Evolutionary conservation across 1,140 invertebrate species (phyloP).

Genomic region (Cotesia typhae): DNA sequence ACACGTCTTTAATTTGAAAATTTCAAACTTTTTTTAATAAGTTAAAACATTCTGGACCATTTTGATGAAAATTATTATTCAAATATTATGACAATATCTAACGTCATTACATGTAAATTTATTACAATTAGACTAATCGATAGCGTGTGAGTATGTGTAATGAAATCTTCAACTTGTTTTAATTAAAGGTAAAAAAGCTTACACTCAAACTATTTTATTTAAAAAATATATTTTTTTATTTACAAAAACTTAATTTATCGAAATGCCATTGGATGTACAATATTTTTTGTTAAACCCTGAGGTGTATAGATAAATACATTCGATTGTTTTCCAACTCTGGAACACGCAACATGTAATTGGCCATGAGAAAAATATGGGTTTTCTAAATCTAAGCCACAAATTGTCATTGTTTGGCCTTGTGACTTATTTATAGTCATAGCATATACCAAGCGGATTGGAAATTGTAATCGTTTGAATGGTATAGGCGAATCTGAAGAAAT

Average conservation of each 20-base stretch:
- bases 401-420: slow-evolving; percentile 64
- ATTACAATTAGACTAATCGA: too few relatives aligned
- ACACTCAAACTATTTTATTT: too few relatives aligned
- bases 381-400: slow-evolving; percentile 57
- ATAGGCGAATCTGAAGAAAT: slow-evolving; percentile 58
- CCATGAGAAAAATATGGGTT: slow-evolving; percentile 58
- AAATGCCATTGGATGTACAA: slow-evolving; percentile 49
- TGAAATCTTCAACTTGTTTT: too few relatives aligned
- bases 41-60: too few relatives aligned
- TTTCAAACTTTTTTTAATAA: too few relatives aligned
- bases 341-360: slow-evolving; percentile 62
- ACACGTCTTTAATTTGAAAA: too few relatives aligned
- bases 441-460: slow-evolving; percentile 64
- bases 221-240: too few relatives aligned
- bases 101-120: too few relatives aligned
- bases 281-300: slow-evolving; percentile 52
- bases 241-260: slow-evolving; percentile 2
- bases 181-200: too few relatives aligned
- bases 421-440: slow-evolving; percentile 68
- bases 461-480: slow-evolving; percentile 61
- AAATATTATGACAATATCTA: too few relatives aligned
- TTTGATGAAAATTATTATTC: too few relatives aligned
- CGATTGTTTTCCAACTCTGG: slow-evolving; percentile 61
- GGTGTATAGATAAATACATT: slow-evolving; percentile 53
- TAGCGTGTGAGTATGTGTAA: too few relatives aligned